Conservation (phyloP, 2,797 vertebrate species). For the Takifugu rubripes region DNA sequence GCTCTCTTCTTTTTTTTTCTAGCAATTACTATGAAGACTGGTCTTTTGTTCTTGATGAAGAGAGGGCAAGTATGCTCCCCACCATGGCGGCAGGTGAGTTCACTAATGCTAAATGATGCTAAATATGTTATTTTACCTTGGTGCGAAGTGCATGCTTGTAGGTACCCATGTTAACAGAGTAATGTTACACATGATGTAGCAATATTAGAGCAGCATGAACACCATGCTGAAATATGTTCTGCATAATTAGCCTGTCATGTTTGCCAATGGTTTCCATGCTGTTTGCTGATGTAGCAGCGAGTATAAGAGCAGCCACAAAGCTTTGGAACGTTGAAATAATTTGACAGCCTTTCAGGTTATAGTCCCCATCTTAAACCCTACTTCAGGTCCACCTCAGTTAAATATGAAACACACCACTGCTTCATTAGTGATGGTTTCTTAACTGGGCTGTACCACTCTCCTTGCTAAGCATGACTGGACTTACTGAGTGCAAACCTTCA, state of each 20-base stretch:
- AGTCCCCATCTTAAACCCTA: no score
- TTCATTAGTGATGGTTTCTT: no score
- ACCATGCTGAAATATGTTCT: not conserved
- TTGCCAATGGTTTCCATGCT: no score
- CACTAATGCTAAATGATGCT: not conserved
- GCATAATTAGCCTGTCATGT: no score
- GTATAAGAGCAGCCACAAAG: no score
- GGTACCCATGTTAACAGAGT: not conserved
- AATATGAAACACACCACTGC: no score
- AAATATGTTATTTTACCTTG: no score
- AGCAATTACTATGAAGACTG: slow-evolving; percentile 98
- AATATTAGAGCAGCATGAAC: not conserved
- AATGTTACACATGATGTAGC: not conserved
- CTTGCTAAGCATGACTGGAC: slow-evolving; percentile 11
- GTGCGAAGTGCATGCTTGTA: not conserved
- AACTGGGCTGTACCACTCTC: slow-evolving; percentile 8
- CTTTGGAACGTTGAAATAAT: no score
- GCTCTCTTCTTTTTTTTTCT: slow-evolving; percentile 27
- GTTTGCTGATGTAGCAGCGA: no score
- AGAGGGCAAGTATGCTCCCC: slow-evolving; percentile 95
- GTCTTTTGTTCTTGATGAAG: slow-evolving; percentile 95
- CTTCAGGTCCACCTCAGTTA: no score
- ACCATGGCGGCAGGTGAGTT: slow-evolving; percentile 95
- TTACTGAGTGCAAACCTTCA: slow-evolving; percentile 6
- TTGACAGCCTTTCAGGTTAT: no score